Evolutionary conservation across 2,888 invertebrate genomes (phyloP), one percentile per base, ranked within the genome.

Genomic region (Pemphredon lugubris): DNA sequence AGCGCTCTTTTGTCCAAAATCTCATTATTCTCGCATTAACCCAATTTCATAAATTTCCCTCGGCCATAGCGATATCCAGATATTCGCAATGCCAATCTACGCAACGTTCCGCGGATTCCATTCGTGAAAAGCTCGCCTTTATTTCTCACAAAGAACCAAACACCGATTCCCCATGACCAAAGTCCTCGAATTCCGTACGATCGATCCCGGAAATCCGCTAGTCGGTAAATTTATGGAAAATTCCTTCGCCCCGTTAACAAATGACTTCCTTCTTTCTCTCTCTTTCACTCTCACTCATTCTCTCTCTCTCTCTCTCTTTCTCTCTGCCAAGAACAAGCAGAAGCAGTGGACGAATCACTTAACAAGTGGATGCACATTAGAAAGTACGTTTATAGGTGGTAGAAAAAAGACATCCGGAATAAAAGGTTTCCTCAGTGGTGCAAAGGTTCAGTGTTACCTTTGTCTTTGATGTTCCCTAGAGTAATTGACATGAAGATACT

Each of bases 401-500:
- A 80, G 81, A 78, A 80, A 80, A 80, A 81, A 81, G 81, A 72
- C 65, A 74, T 65, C 47, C 72, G 69, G 78, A 78, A 74, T 79
- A 80, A 80, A 80, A 76, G 72, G 63, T 80, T 79, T 61, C 67
- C 70, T 75, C 67, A 73, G 63, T 76, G 72, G 68, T 64, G 69
- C 81, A 70, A 77, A 72, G 69, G 75, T 73, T 48, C 58, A 34
- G 68, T 59, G 23, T 69, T 39, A 77, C 75, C 81, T 57, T 78
- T 69, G 81, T 67, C 77, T 69, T 82, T 82, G 85, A 93, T 94
- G 94, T 94, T 94, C 94, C 94, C 94, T 94, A 94, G 92, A 93
- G 92, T 94, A 94, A 94, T 94, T 94, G 94, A 94, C 94, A 94
- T 94, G 93, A 93, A 94, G 93, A 93, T 93, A 93, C 91, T 93